phyloP scores from a whole-genome alignment of 2,113 vertebrate genomes.

The Hiodon tergisus region DNA sequence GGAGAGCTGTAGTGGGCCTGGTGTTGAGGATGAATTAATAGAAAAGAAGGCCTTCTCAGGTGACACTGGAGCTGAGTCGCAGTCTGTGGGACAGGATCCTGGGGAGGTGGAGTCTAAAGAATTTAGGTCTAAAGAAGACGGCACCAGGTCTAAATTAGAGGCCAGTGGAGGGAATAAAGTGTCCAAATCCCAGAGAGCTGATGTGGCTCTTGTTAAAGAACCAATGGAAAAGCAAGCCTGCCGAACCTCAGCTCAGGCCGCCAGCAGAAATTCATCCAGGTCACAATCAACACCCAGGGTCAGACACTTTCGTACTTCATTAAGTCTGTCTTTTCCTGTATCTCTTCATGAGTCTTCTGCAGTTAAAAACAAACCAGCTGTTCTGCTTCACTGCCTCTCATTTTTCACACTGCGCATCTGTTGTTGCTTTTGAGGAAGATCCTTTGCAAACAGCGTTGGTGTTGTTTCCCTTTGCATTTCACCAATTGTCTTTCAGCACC shows the following conservation, averaged over 20 bases:
- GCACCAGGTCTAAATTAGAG: neutral
- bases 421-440: too few species aligned
- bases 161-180: neutral
- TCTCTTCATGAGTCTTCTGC: neutral
- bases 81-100: neutral
- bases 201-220: neutral
- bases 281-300: conserved; percentile 1
- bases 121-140: neutral
- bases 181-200: neutral
- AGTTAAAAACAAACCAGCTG: too few species aligned
- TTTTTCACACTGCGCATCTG: neutral
- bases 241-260: neutral
- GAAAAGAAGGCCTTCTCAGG: neutral
- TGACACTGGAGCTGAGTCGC: neutral
- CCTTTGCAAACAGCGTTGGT: too few species aligned
- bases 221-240: neutral
- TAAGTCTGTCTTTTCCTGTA: neutral
- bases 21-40: neutral
- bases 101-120: neutral
- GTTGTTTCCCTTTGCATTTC: too few species aligned
- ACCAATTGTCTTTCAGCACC: too few species aligned
- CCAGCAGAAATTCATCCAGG: neutral
- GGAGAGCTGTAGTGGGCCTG: conserved; percentile 4
- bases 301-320: neutral
- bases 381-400: neutral